phyloP scores from a whole-genome alignment of 2,888 invertebrate species.

The Sympetrum striolatum region DNA sequence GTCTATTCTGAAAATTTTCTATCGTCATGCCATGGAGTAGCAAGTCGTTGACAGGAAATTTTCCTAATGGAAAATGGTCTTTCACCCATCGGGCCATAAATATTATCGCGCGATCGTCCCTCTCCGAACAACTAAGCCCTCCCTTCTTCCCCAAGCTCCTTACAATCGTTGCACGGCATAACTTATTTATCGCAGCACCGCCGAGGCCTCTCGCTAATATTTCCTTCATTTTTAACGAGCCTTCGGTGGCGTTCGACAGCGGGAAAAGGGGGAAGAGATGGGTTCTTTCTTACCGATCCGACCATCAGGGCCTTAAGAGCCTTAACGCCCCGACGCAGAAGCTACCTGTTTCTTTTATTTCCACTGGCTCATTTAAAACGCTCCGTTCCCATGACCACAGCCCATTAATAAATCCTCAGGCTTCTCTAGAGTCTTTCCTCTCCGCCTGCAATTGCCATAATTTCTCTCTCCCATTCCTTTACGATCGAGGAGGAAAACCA shows the following conservation, averaged over 20 bases:
- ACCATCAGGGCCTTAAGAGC: not conserved
- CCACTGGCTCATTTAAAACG: not conserved
- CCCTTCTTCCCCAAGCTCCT: not conserved
- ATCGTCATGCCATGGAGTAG: too few species aligned
- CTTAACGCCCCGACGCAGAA: not conserved
- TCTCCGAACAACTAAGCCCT: too few species aligned
- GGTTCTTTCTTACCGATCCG: not conserved
- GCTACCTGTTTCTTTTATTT: not conserved
- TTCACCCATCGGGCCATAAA: too few species aligned
- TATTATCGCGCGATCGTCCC: too few species aligned
- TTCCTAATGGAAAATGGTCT: too few species aligned
- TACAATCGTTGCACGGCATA: not conserved
- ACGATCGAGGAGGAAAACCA: not conserved
- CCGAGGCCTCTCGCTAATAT: not conserved
- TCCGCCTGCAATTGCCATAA: not conserved
- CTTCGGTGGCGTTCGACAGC: not conserved
- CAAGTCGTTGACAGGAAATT: too few species aligned
- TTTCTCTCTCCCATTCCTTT: not conserved
- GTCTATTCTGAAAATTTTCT: too few species aligned
- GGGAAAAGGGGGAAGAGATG: not conserved
- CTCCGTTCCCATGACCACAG: not conserved
- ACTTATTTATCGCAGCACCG: not conserved
- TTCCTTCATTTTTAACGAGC: not conserved
- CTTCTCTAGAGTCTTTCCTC: not conserved
- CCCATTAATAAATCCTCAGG: not conserved